Conservation (phyloP, 2,888 invertebrate species). For the Gari tellinella region DNA sequence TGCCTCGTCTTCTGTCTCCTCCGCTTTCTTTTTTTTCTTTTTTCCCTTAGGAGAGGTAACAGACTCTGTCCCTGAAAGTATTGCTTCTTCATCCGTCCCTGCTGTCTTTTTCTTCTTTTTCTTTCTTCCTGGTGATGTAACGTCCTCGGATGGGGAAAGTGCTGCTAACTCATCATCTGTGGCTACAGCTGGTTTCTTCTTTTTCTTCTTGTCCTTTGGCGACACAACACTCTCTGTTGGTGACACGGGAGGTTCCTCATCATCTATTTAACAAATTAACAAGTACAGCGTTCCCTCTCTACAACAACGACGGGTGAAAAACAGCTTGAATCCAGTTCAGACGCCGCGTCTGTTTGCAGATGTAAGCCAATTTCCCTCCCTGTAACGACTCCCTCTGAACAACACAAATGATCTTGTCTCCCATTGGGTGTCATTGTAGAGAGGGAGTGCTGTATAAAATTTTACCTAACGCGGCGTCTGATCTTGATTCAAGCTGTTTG, state of each 20-base stretch:
- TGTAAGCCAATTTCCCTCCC: too few relatives aligned
- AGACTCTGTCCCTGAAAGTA: slow-evolving; percentile 27
- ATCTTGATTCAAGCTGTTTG: too few relatives aligned
- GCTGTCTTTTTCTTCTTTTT: slow-evolving; percentile 59
- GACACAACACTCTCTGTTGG: slow-evolving; percentile 22
- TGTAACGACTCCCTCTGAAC: too few relatives aligned
- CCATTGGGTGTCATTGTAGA: too few relatives aligned
- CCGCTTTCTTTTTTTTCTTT: slow-evolving; percentile 57
- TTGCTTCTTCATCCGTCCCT: slow-evolving; percentile 48
- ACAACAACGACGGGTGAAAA: too few relatives aligned
- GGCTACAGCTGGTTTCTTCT: slow-evolving; percentile 29
- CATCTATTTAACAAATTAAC: too few relatives aligned
- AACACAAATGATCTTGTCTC: too few relatives aligned
- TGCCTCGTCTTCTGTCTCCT: slow-evolving; percentile 39
- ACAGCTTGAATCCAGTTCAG: too few relatives aligned
- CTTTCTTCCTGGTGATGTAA: slow-evolving; percentile 43
- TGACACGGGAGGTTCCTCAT: slow-evolving; percentile 37
- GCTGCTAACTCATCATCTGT: slow-evolving; percentile 26
- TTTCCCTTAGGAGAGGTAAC: slow-evolving; percentile 48
- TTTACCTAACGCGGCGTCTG: too few relatives aligned
- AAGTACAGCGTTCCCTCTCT: too few relatives aligned
- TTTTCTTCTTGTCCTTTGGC: slow-evolving; percentile 34
- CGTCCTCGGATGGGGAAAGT: slow-evolving; percentile 29
- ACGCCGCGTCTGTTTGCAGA: too few relatives aligned
- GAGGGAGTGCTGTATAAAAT: too few relatives aligned